Base-by-base conservation (phyloP, 2,113 vertebrate species). In the Crotalus viridis region DNA sequence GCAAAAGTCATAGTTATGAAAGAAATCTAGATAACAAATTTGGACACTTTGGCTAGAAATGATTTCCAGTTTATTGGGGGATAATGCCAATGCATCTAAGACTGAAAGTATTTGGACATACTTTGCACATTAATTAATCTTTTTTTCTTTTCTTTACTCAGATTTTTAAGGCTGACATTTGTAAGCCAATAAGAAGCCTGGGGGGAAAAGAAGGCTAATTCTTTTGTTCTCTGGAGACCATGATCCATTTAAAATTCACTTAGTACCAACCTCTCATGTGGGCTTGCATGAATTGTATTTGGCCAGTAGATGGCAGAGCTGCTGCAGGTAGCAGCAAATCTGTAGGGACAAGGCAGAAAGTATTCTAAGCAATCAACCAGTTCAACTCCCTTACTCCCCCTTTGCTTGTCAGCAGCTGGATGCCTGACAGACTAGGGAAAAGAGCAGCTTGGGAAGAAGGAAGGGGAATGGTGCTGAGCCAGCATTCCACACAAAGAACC, bases 221-320 rank as follows among this genome's bases (percentile, higher is more conserved):
- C 59, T 81, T 89, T 85, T 88, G 61, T 93, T 43, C 90, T 33
- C 54, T 81, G 56, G 59, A 88, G 61, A 81, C 64, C 39, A 74
- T 0, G 43, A 56, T 74, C 33, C 51, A 51, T 86, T 91, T 91
- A 88, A 56, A 69, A 93, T 87, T 56, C 85, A 87, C 51, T 46
- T 46, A 19, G 24, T 10, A 7, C n/a, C 59, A 54, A 57, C 51
- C 28, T 55, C 52, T 57, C 8, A 5, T 61, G 21, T 8, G 33
- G 26, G 39, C 57, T 8, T 88, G 89, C 46, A 94, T 19, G 8
- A 33, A 54, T n/a, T 5, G 61, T 0, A 1, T 17, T 9, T 88
- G 89, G 56, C 93, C 94, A 90, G 55, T 86, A 94, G 94, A 91
- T 90, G 94, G 92, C 12, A 56, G 10, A 51, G 51, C 94, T 91